A percentile compares a stretch with the other conserved stretches of the same genome.
phyloP scores from a whole-genome alignment of 2,888 invertebrate genomes.

The Dolomedes plantarius region DNA sequence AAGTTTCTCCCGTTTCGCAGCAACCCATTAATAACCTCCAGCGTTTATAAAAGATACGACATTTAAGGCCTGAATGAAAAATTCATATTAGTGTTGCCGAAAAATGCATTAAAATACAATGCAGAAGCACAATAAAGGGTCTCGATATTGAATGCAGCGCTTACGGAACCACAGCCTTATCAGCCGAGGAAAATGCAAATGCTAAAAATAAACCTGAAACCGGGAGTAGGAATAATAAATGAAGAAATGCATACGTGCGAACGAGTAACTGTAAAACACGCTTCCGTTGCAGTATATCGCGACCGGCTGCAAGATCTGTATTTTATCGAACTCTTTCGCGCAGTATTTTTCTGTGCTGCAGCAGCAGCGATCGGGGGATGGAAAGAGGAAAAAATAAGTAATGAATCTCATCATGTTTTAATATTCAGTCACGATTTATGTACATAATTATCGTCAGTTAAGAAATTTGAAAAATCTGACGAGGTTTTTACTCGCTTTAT shows the following conservation, averaged over 20 bases:
- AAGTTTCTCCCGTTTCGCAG: background rate
- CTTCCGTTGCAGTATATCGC: too few relatives aligned
- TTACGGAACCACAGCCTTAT: background rate
- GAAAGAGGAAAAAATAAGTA: too few relatives aligned
- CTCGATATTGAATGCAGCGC: background rate
- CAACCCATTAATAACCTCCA: conserved; percentile 11
- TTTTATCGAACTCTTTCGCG: too few relatives aligned
- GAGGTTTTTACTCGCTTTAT: too few relatives aligned
- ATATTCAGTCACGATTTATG: too few relatives aligned
- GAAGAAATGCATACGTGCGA: background rate
- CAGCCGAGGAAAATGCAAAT: background rate
- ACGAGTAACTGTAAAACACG: too few relatives aligned
- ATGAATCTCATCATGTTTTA: too few relatives aligned
- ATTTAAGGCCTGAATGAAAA: background rate
- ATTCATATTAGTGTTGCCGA: conserved; percentile 6
- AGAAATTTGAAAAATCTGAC: too few relatives aligned
- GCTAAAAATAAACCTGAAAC: background rate
- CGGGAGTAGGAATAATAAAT: background rate
- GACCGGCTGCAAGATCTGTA: too few relatives aligned
- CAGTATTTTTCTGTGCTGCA: too few relatives aligned
- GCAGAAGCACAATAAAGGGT: background rate
- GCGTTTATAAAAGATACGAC: background rate
- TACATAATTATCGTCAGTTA: too few relatives aligned
- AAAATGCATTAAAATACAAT: conserved; percentile 20
- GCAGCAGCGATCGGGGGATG: too few relatives aligned